phyloP scores from a whole-genome alignment of 1,140 invertebrate species.

The Xylocopa sonorina region DNA sequence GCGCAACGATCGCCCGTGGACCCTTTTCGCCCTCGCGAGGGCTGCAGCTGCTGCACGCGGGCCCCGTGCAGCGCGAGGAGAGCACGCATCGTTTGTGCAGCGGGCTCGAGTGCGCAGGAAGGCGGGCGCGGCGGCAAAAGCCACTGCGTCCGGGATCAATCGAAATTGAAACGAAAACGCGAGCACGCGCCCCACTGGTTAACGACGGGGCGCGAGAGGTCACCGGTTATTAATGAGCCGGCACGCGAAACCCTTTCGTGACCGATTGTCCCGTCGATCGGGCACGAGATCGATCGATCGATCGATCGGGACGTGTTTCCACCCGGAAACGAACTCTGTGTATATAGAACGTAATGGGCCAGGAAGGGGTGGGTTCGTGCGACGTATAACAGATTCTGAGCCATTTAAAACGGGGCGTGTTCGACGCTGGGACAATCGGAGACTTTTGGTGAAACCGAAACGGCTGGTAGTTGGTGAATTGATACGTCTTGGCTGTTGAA shows the following conservation, averaged over 20 bases:
- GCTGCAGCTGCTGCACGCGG: constrained; percentile 53
- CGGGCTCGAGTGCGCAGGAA: constrained; percentile 31
- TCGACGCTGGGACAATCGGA: constrained; percentile 37
- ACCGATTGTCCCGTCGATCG: constrained; percentile 11
- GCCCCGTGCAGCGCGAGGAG: constrained; percentile 56
- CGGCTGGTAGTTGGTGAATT: constrained; percentile 36
- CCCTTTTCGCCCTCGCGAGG: constrained; percentile 24
- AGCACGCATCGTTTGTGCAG: constrained; percentile 64
- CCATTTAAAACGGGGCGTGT: constrained; percentile 32
- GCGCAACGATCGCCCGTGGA: constrained; percentile 14
- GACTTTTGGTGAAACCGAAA: constrained; percentile 19
- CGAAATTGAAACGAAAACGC: constrained; percentile 68
- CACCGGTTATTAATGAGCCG: constrained; percentile 58
- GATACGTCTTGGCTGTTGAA: constrained; percentile 43
- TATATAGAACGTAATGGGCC: constrained; percentile 23
- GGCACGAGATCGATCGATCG: constrained; percentile 30
- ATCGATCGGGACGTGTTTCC: constrained; percentile 35
- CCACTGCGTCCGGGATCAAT: constrained; percentile 46
- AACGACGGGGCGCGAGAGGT: constrained; percentile 46
- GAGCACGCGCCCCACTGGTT: constrained; percentile 31
- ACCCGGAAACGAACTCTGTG: background rate
- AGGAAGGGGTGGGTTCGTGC: constrained; percentile 42
- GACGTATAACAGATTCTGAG: constrained; percentile 18
- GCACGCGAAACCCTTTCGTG: constrained; percentile 24
- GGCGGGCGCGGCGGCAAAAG: constrained; percentile 59